A percentile compares a stretch with the other conserved stretches of the same genome.
phyloP scores from a whole-genome alignment of 2,797 vertebrate species.

The Acanthopagrus latus region DNA sequence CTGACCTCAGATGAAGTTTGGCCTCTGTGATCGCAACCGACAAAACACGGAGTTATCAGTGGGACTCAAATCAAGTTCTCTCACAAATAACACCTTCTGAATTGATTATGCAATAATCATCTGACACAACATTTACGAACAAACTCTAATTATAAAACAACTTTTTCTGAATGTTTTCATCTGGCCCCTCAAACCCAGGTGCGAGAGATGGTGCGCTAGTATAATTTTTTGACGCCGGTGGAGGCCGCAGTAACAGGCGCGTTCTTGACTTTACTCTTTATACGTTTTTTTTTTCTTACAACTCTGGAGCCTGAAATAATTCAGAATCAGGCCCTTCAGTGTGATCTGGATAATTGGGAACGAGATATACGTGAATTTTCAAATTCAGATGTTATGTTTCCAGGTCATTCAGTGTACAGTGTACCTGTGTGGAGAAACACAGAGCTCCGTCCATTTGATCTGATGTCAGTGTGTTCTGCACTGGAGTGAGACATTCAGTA shows the following conservation, averaged over 20 bases:
- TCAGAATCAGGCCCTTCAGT: neutral
- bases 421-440: slow-evolving; percentile 2
- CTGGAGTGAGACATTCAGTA: neutral
- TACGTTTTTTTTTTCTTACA: neutral
- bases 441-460: slow-evolving; percentile 27
- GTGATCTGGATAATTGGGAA: neutral
- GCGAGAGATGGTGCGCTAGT: neutral
- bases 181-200: neutral
- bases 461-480: neutral
- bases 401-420: neutral
- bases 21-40: neutral
- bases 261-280: neutral
- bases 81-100: no score
- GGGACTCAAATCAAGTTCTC: no score
- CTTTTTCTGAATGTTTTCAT: neutral
- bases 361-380: neutral
- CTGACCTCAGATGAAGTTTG: neutral
- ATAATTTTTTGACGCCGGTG: slow-evolving; percentile 16
- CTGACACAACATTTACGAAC: neutral
- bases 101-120: no score
- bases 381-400: neutral
- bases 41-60: neutral
- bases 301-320: neutral
- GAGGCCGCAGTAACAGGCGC: no score
- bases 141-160: neutral